Conservation (phyloP, 2,888 invertebrate species). For the Uropetala carovei region DNA sequence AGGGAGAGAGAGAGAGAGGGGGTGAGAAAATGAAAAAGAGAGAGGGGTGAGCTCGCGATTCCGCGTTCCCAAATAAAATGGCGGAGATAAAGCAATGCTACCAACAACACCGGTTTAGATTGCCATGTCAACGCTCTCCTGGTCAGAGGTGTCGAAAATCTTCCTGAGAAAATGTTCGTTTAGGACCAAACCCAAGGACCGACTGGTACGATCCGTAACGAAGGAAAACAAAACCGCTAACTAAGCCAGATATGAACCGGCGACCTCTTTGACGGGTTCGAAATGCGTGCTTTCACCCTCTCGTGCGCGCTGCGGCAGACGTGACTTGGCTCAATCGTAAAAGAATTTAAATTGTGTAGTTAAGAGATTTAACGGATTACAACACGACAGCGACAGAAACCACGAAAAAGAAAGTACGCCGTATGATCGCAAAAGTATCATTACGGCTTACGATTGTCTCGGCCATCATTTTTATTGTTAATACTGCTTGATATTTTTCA, state of each 20-base stretch:
- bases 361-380: too few species aligned
- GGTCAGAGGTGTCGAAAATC: not conserved
- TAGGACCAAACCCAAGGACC: not conserved
- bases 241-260: not conserved
- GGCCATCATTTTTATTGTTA: too few species aligned
- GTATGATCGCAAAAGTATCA: too few species aligned
- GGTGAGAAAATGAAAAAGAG: not conserved
- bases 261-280: not conserved
- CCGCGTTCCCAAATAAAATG: not conserved
- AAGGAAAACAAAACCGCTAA: not conserved
- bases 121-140: not conserved
- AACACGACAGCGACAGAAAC: too few species aligned
- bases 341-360: not conserved
- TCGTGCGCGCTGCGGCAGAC: not conserved
- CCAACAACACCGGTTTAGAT: not conserved
- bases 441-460: too few species aligned
- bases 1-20: not conserved
- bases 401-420: too few species aligned
- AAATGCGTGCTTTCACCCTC: not conserved
- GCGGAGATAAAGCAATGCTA: not conserved
- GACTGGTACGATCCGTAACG: not conserved
- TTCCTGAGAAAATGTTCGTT: not conserved
- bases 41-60: not conserved
- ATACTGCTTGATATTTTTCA: too few species aligned
- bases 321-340: slow-evolving; percentile 10